Base-by-base conservation (phyloP, 2,113 vertebrate genomes). In the Monopterus albus region DNA sequence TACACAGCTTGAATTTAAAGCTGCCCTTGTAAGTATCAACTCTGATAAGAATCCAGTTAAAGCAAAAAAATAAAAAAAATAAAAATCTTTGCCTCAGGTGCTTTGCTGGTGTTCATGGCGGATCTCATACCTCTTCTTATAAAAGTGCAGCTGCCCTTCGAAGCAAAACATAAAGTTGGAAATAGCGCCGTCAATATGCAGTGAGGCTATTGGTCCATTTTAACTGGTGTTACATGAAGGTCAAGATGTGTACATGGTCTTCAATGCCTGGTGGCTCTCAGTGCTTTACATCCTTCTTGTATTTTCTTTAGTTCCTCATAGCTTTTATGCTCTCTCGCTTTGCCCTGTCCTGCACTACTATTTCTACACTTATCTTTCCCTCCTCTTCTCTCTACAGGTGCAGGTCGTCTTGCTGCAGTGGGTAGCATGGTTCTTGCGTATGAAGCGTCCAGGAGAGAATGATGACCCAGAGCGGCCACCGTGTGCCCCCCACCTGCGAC, bases 351-450 rank as follows among this genome's bases (percentile, higher is more conserved):
- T 15, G 17, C 6, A 21, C 21, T 38, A 14, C 20, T 21, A 6
- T 43, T 12, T 17, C 47, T 26, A 33, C 13, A 40, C 15, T n/a
- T 7, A 51, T 52, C 12, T 31, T 31, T 68, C 17, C 33, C 11
- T 56, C 0, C 38, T 3, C 8, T 7, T 21, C 28, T 38, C 33
- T 40, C 56, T 2, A 2, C 62, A 94, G 93, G 91, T 94, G 35
- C 91, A 82, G 81, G 81, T 94, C 2, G 76, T 94, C 47, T 49
- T 94, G 73, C 84, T 94, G 33, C 93, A 94, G 88, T 94, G 93
- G 93, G 91, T 94, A 0, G 93, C 93, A 0, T 94, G 93, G 93
- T 94, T 94, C 72, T 33, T 94, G 65, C 90, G 93, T 1, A 94
- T 94, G 93, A 94, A 94, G 84, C 92, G 92, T 0, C 93, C 92